These are phyloP conservation scores for Nibea albiflora DNA, from an alignment of 2,113 vertebrate species.

Conservation along the genomic window DNA sequence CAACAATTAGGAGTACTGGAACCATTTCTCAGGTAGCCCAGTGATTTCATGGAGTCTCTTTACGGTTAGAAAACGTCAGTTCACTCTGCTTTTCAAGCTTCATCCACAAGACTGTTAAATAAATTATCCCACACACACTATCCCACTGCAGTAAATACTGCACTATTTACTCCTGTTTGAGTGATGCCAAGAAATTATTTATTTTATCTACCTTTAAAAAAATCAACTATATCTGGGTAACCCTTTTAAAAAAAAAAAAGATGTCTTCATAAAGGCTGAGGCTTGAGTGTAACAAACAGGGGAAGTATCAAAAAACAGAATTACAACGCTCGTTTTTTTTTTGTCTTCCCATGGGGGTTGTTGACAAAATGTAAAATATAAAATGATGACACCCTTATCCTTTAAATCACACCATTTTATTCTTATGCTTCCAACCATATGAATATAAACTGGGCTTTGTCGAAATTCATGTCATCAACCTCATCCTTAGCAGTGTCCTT, in stretches of 20 bases:
- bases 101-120: not conserved
- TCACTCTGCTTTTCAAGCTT: not conserved
- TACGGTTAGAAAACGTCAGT: not conserved
- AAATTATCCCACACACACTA: not conserved
- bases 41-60: not conserved
- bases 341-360: not conserved
- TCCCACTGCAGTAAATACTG: not conserved
- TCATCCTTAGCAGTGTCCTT: constrained; percentile 54
- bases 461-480: constrained; percentile 17
- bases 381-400: not conserved
- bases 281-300: not conserved
- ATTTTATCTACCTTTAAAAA: too few species aligned
- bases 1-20: not conserved
- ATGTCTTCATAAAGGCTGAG: not conserved
- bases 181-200: too few species aligned
- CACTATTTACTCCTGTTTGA: not conserved
- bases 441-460: constrained; percentile 7
- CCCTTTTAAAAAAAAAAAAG: not conserved
- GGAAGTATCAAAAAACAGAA: not conserved
- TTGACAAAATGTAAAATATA: not conserved
- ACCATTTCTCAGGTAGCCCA: not conserved
- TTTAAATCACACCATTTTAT: constrained; percentile 1
- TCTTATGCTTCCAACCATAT: not conserved
- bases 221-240: not conserved
- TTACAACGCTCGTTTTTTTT: not conserved